These are phyloP conservation scores for Peromyscus maniculatus DNA, from an alignment of 2,113 vertebrate genomes.

Conservation along the genomic window DNA sequence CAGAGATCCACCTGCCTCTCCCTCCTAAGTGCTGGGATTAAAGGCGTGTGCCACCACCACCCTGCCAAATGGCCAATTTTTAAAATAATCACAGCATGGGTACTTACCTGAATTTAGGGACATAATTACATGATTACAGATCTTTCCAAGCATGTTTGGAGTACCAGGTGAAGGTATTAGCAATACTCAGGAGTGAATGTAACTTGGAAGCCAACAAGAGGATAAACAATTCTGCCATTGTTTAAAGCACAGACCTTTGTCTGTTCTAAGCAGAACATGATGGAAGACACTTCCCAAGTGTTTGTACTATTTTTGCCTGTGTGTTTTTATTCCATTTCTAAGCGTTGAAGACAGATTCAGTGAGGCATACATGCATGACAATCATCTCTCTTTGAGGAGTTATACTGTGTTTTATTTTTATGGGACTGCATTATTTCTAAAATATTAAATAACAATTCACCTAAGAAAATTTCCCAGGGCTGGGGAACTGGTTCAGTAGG, in stretches of 20 bases:
- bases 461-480: constrained; percentile 7
- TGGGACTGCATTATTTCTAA: neutral
- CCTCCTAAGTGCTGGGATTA: too few relatives aligned
- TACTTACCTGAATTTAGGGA: constrained; percentile 55
- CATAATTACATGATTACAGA: neutral
- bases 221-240: constrained; percentile 12
- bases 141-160: neutral
- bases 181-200: neutral
- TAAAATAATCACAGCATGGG: constrained; percentile 13
- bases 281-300: neutral
- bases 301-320: neutral
- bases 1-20: too few relatives aligned
- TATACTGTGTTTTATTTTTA: neutral
- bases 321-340: constrained; percentile 23
- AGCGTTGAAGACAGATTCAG: neutral
- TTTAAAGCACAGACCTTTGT: constrained; percentile 49
- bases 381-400: constrained; percentile 22
- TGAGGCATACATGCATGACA: neutral
- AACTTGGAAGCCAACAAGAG: neutral
- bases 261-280: neutral
- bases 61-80: constrained; percentile 43
- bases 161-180: neutral
- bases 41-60: too few relatives aligned
- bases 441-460: constrained; percentile 7
- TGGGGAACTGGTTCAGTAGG: neutral